Percentiles rank a stretch among this genome's conserved stretches.
Conservation (phyloP, 2,797 vertebrate genomes). For the Heteromormyrus szaboi region DNA sequence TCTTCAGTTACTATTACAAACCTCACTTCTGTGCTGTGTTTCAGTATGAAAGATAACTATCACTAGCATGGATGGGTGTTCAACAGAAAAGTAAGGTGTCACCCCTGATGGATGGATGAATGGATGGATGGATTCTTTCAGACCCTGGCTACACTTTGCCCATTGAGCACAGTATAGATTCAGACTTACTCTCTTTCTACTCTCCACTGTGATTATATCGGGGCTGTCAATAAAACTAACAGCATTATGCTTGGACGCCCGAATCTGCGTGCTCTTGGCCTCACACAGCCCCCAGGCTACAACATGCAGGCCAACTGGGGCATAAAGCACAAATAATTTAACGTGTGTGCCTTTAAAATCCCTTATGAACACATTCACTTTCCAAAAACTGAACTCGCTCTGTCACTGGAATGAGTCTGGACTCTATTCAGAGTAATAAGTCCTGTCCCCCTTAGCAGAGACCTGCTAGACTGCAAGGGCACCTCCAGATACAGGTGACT, state of each 20-base stretch:
- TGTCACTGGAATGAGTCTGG: background rate
- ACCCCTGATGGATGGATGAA: background rate
- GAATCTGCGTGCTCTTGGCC: background rate
- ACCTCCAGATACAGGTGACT: background rate
- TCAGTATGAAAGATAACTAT: background rate
- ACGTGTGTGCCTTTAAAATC: background rate
- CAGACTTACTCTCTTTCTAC: background rate
- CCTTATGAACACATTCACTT: background rate
- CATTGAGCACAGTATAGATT: background rate
- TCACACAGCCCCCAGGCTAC: background rate
- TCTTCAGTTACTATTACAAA: background rate
- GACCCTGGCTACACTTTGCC: background rate
- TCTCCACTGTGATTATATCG: background rate
- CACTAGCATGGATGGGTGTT: background rate
- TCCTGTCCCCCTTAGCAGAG: background rate
- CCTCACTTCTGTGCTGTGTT: background rate
- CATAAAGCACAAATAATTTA: background rate
- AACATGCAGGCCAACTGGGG: background rate
- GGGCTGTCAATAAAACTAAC: background rate
- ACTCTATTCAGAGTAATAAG: background rate
- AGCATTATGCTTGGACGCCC: background rate
- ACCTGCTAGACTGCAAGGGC: background rate
- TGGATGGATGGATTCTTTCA: background rate
- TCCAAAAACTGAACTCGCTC: background rate
- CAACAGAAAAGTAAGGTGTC: background rate